Evolutionary conservation across 2,113 vertebrate genomes (phyloP).

Genomic region (Macquaria ambigua): DNA sequence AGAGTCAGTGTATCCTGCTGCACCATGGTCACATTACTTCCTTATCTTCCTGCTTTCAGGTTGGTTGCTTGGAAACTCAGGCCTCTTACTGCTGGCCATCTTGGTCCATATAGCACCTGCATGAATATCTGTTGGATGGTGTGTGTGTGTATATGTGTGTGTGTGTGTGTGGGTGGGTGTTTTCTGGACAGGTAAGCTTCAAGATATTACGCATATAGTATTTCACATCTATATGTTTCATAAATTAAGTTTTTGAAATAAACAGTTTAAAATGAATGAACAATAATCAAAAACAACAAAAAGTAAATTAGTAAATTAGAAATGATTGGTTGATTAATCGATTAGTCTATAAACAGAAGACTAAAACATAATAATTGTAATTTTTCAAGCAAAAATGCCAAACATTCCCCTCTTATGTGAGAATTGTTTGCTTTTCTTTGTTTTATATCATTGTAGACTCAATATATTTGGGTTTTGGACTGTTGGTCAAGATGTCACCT

Average conservation of each 20-base stretch:
- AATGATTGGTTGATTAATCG: background rate
- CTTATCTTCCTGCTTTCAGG: conserved; percentile 45
- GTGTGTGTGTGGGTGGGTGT: background rate
- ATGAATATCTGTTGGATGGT: conserved; percentile 27
- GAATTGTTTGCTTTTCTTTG: too few species aligned
- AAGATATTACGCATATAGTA: background rate
- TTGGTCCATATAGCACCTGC: conserved; percentile 26
- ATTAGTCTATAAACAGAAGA: background rate
- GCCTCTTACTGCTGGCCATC: conserved; percentile 27
- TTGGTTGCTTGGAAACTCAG: conserved; percentile 63
- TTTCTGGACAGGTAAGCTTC: background rate
- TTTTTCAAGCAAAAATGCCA: too few species aligned
- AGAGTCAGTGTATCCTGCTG: conserved; percentile 31
- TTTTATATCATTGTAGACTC: too few species aligned
- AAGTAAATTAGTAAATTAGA: background rate
- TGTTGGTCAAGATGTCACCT: background rate
- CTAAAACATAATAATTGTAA: too few species aligned
- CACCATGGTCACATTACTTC: conserved; percentile 31
- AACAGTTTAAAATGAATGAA: too few species aligned
- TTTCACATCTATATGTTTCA: background rate
- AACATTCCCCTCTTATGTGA: too few species aligned
- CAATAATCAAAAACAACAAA: too few species aligned
- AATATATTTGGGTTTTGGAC: too few species aligned
- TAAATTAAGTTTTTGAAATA: background rate
- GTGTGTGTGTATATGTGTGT: background rate